Percentiles rank a stretch among this genome's conserved stretches.
Evolutionary conservation across 2,797 vertebrate species (phyloP).

Genomic region (Gobionotothen gibberifrons): DNA sequence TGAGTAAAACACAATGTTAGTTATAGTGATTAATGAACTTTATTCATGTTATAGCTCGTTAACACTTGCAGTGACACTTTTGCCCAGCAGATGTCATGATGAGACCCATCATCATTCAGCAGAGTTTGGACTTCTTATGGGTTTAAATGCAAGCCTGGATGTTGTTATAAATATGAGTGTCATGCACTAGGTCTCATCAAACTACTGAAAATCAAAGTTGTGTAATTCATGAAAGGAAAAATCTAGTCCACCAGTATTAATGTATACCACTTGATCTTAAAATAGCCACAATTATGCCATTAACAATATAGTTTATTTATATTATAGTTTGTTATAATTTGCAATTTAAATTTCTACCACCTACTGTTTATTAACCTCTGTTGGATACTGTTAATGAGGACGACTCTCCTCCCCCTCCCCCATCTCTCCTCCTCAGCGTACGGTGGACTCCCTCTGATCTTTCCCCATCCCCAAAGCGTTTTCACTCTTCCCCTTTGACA

Average conservation of each 20-base stretch:
- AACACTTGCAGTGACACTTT: slow-evolving; percentile 47
- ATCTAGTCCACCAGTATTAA: not conserved
- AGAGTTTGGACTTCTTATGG: not conserved
- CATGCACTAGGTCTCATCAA: slow-evolving; percentile 8
- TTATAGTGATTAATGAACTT: slow-evolving; percentile 39
- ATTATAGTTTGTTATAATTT: not conserved
- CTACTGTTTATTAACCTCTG: not conserved
- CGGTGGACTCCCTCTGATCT: slow-evolving; percentile 43
- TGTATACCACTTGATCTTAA: slow-evolving; percentile 8
- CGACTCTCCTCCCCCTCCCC: not conserved
- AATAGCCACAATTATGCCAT: slow-evolving; percentile 1
- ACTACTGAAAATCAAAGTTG: slow-evolving; percentile 4
- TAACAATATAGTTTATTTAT: slow-evolving; percentile 9
- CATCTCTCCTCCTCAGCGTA: slow-evolving; percentile 5
- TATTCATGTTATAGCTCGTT: not conserved
- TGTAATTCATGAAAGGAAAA: not conserved
- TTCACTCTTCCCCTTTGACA: slow-evolving; percentile 44
- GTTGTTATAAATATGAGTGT: slow-evolving; percentile 16
- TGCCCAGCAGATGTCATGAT: slow-evolving; percentile 71
- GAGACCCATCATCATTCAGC: slow-evolving; percentile 49
- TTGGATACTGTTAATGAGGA: slow-evolving; percentile 18
- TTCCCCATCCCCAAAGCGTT: slow-evolving; percentile 39
- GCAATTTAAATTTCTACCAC: not conserved
- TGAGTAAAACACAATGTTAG: slow-evolving; percentile 21
- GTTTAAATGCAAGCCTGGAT: slow-evolving; percentile 17